Evolutionary conservation across 2,113 vertebrate genomes (phyloP).

Genomic region (Bubalus kerabau): DNA sequence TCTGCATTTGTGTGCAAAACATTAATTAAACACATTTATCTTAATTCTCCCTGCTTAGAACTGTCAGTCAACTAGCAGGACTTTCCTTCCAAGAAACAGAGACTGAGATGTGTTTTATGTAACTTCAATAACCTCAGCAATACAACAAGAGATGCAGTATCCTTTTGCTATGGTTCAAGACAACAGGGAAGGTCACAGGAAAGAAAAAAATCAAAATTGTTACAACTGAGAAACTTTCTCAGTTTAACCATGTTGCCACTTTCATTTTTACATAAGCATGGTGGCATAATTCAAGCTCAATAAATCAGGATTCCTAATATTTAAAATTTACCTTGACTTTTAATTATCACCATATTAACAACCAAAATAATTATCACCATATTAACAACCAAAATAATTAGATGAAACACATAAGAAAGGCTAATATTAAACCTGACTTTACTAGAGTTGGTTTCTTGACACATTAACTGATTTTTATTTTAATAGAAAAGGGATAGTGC

Average conservation of each 20-base stretch:
- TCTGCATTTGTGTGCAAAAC: constrained; percentile 71
- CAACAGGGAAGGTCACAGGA: constrained; percentile 66
- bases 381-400: constrained; percentile 65
- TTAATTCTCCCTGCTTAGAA: constrained; percentile 69
- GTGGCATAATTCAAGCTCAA: constrained; percentile 67
- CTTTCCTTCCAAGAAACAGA: constrained; percentile 78
- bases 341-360: constrained; percentile 62
- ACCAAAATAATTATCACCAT: constrained; percentile 58
- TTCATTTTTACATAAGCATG: constrained; percentile 53
- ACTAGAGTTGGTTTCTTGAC: constrained; percentile 65
- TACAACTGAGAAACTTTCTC: constrained; percentile 53
- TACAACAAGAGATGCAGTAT: constrained; percentile 85
- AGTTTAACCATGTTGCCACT: constrained; percentile 45
- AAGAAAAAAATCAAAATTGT: constrained; percentile 63
- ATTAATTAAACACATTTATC: constrained; percentile 70
- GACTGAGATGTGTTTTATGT: constrained; percentile 80
- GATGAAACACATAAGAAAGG: constrained; percentile 59
- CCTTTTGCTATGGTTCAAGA: constrained; percentile 79
- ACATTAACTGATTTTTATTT: constrained; percentile 64
- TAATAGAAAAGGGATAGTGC: constrained; percentile 83
- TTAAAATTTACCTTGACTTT: constrained; percentile 66
- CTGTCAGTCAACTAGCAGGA: constrained; percentile 71
- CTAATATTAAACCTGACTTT: constrained; percentile 62
- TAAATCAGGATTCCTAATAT: constrained; percentile 67
- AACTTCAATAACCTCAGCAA: constrained; percentile 80